Conservation (phyloP, 2,797 vertebrate species). For the Crocidura indochinensis region DNA sequence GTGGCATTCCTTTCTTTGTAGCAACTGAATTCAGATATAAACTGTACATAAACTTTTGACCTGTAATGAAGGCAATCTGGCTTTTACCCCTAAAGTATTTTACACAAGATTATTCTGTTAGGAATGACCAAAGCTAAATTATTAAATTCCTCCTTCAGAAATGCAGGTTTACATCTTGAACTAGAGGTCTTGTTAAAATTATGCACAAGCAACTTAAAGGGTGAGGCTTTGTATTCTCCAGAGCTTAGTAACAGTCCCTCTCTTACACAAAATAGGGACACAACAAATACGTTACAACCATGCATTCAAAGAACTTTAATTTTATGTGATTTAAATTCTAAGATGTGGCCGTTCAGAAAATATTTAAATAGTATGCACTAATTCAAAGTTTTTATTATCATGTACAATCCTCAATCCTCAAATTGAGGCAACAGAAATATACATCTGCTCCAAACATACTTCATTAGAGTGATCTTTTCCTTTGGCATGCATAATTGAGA, state of each 20-base stretch:
- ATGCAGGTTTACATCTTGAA: constrained; percentile 79
- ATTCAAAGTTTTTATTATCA: constrained; percentile 43
- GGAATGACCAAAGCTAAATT: constrained; percentile 79
- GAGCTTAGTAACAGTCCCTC: constrained; percentile 58
- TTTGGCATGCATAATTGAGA: constrained; percentile 1
- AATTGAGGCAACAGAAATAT: constrained; percentile 23
- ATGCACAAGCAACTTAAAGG: constrained; percentile 71
- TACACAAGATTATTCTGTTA: constrained; percentile 76
- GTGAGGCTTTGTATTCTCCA: constrained; percentile 31
- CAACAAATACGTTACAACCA: constrained; percentile 66
- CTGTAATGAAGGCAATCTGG: constrained; percentile 80
- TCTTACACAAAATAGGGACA: constrained; percentile 62
- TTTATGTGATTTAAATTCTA: constrained; percentile 63
- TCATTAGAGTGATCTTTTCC: constrained; percentile 13
- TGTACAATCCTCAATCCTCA: constrained; percentile 28
- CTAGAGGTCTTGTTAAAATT: constrained; percentile 80
- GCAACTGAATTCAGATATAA: constrained; percentile 79
- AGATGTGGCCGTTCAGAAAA: constrained; percentile 4
- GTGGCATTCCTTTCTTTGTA: constrained; percentile 73
- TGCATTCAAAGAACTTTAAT: constrained; percentile 53
- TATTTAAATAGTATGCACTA: constrained; percentile 47
- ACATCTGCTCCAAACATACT: constrained; percentile 42
- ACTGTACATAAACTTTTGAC: constrained; percentile 85
- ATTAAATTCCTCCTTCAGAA: constrained; percentile 83
- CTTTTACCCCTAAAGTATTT: constrained; percentile 72